A percentile compares a stretch with the other conserved stretches of the same genome.
phyloP scores from a whole-genome alignment of 2,888 invertebrate genomes.

The Pollenia labialis region DNA sequence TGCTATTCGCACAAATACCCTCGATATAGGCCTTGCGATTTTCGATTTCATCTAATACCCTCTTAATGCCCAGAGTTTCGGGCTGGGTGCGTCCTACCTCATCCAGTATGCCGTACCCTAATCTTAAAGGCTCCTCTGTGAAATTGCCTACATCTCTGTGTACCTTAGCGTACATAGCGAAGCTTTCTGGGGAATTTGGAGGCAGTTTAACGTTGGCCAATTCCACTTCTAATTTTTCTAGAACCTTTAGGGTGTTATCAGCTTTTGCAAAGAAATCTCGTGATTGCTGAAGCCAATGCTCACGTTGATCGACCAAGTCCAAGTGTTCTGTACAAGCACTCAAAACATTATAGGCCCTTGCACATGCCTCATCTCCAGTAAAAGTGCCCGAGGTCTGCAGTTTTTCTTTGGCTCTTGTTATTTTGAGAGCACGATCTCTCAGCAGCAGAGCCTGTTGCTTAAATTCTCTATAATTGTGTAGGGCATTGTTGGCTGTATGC shows the following conservation, averaged over 20 bases:
- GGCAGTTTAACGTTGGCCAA: constrained; percentile 87
- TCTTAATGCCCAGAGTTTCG: constrained; percentile 88
- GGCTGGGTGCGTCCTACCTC: constrained; percentile 87
- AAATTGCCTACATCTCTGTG: constrained; percentile 88
- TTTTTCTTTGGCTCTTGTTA: constrained; percentile 91
- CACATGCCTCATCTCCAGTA: constrained; percentile 88
- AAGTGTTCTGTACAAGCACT: constrained; percentile 89
- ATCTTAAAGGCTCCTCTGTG: constrained; percentile 87
- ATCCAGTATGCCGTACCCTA: constrained; percentile 90
- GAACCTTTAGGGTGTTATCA: constrained; percentile 88
- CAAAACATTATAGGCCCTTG: constrained; percentile 88
- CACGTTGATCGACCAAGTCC: constrained; percentile 88
- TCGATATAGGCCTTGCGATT: constrained; percentile 88
- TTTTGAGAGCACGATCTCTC: constrained; percentile 90
- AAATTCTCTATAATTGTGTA: constrained; percentile 88
- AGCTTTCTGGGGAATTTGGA: constrained; percentile 87
- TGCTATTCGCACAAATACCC: constrained; percentile 87
- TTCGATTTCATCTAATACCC: constrained; percentile 89
- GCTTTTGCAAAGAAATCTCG: constrained; percentile 90
- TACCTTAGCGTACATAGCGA: constrained; percentile 88
- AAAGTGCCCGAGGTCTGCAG: constrained; percentile 89
- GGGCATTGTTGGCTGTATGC: constrained; percentile 87
- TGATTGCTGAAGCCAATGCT: constrained; percentile 87
- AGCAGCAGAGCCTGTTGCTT: constrained; percentile 89
- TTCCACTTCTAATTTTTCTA: constrained; percentile 91